Evolutionary conservation across 1,140 invertebrate species (phyloP).

Genomic region (Hyles euphorbiae): DNA sequence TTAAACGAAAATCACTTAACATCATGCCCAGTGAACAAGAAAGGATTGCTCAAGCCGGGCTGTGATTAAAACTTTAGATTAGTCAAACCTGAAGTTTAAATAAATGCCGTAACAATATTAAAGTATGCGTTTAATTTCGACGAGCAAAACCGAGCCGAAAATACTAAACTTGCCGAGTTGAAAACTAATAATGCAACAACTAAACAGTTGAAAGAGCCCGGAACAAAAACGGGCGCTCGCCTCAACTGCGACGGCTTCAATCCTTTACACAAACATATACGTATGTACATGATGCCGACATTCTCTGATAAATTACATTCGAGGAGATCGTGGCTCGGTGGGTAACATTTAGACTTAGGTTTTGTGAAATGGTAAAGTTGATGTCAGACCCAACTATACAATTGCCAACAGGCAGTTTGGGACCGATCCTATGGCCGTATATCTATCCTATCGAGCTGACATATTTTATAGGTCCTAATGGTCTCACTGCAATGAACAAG

Average conservation of each 20-base stretch:
- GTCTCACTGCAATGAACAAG: too few relatives aligned
- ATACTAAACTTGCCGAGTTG: constrained; percentile 53
- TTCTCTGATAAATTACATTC: constrained; percentile 15
- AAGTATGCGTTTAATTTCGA: constrained; percentile 44
- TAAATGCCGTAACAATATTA: constrained; percentile 31
- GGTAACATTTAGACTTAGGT: too few relatives aligned
- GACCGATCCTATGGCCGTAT: too few relatives aligned
- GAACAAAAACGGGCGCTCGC: constrained; percentile 48
- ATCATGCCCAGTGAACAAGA: constrained; percentile 14
- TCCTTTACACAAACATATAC: constrained; percentile 7
- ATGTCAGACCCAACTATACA: too few relatives aligned
- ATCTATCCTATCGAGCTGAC: too few relatives aligned
- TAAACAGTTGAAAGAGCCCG: constrained; percentile 30
- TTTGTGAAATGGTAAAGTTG: too few relatives aligned
- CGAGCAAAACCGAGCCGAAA: constrained; percentile 41
- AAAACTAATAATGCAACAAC: constrained; percentile 65
- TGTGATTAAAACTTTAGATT: constrained; percentile 30
- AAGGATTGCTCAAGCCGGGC: constrained; percentile 13
- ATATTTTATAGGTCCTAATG: too few relatives aligned
- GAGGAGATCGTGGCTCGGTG: too few relatives aligned
- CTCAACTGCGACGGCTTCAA: constrained; percentile 2
- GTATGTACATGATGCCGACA: not conserved
- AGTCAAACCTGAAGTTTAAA: constrained; percentile 16
- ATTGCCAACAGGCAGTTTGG: too few relatives aligned
- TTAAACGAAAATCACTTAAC: constrained; percentile 15